Base-by-base conservation (phyloP, 2,113 vertebrate species). In the Patagioenas fasciata region DNA sequence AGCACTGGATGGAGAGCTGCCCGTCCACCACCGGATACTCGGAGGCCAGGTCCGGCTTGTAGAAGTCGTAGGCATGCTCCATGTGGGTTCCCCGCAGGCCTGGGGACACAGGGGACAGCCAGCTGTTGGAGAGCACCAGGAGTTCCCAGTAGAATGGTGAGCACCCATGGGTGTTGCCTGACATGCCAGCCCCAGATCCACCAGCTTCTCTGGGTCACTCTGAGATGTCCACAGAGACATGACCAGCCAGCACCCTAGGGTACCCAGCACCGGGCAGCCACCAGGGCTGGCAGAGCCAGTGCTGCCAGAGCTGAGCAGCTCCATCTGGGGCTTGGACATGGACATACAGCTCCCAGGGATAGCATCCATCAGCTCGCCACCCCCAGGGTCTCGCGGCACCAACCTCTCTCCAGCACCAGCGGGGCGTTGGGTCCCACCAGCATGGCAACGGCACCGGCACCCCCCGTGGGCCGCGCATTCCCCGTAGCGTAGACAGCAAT, bases 1-100 rank as follows among this genome's bases (percentile, higher is more conserved):
- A 98, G 94, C 98, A 98, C 96, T 98, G 97, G 47, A 98, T 97
- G 61, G 98, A 98, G 44, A 98, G 97, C 74, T 97, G 98, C 62
- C 98, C 98, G 0, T 98, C 98, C 64, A 98, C 97, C 87, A 98
- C 11, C 0, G 98, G 98, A 82, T 98, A 98, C 69, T 98, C 98
- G 0, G 98, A 98, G 38, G 97, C 66, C 64, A 96, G 67, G 32
- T 98, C 97, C 0, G 98, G 98, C 57, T 98, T 98, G 80, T 98
- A 98, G 97, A 98, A 98, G 78, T 98, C 98, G 0, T 98, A 98
- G 6, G 87, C 98, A 0, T 98, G 98, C 74, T 98, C 98, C 98
- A 98, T 98, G 80, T 98, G 98, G 31, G 98, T 98, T 44, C 97
- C 98, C 17, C 98, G 96, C 29, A 98, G 94, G n/a, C 98, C 98